These are phyloP conservation scores for Nemurella pictetii DNA, from an alignment of 2,888 invertebrate species.

Conservation along the genomic window DNA sequence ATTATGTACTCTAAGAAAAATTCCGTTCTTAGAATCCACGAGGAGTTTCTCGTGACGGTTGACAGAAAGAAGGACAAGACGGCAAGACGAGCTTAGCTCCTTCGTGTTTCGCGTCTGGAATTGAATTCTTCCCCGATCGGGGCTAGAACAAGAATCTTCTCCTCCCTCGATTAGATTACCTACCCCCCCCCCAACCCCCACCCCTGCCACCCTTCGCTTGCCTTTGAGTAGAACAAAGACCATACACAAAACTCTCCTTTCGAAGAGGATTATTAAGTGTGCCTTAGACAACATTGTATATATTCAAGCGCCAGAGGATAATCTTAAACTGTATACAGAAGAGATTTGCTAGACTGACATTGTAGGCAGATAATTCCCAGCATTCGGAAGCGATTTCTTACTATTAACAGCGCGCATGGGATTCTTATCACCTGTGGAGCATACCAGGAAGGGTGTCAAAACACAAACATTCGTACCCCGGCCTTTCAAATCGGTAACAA, in stretches of 20 bases:
- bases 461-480: not conserved
- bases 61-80: not conserved
- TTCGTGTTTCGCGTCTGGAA: not conserved
- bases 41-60: not conserved
- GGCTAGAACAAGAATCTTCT: not conserved
- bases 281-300: not conserved
- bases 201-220: no score
- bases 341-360: not conserved
- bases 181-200: not conserved
- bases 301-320: not conserved
- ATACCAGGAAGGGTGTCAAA: not conserved
- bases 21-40: not conserved
- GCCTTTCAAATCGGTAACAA: not conserved
- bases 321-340: not conserved
- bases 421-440: not conserved
- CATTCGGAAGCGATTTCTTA: not conserved
- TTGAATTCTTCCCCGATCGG: not conserved
- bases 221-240: not conserved
- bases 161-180: not conserved
- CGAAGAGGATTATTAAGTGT: not conserved
- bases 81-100: not conserved
- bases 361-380: not conserved
- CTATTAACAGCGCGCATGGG: not conserved
- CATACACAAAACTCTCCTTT: not conserved
- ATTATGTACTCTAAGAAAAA: not conserved